Evolutionary conservation across 2,888 invertebrate species (phyloP), one percentile per base, ranked within the genome.

Genomic region (Caenorhabditis imperialis): DNA sequence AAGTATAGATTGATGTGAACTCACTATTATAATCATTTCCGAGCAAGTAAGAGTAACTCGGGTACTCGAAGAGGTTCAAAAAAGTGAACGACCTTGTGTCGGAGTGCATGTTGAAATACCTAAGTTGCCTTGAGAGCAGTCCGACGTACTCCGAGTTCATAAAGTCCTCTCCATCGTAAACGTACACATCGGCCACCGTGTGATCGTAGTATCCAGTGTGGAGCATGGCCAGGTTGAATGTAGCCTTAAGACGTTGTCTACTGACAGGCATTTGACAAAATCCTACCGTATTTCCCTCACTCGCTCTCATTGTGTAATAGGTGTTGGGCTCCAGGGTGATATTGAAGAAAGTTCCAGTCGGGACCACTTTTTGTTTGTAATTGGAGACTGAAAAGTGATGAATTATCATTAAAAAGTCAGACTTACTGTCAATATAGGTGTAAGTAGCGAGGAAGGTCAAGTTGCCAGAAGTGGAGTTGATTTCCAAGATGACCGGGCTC

Each of bases 131-230:
- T 0, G 62, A 7, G 0, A 65, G 1, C 42, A 50, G 55, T 18
- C 67, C 67, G 5, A 58, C 25, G 30, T 57, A 67, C 12, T 50
- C 35, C 3, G 57, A 22, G 20, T 50, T 51, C 14, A 50, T 3
- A 18, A 67, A 40, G 23, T 67, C 51, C 1, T 40, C 23, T 44
- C 67, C 67, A 30, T 67, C 67, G 25, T 57, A 67, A 35, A 67
- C 27, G 8, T 51, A 50, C 1, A 67, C 44, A 2, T 51, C 35
- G 16, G 5, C 23, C 5, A 58, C 20, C 0, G 57, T 37, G 1
- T 5, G 10, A n/a, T 67, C 67, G 25, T 37, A 18, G 22, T 57
- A 50, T 27, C 67, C 67, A 44, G 50, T 67, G 18, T 57, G 20
- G 14, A 47, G 42, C 25, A 35, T 42, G 4, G 57, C 57, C 16